Base-by-base conservation (phyloP, 2,113 vertebrate species). In the Scortum barcoo region DNA sequence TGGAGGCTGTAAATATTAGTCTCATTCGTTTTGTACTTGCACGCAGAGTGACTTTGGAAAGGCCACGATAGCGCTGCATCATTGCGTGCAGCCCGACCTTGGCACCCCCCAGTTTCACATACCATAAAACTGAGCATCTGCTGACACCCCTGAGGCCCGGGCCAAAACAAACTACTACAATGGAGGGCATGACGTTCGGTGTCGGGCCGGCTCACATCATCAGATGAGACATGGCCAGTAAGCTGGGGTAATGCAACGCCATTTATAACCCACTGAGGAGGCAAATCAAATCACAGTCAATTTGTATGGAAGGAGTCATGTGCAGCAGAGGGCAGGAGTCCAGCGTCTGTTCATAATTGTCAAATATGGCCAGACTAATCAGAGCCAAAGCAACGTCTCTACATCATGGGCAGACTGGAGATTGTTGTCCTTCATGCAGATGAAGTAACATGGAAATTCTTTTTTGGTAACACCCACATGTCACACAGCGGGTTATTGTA, bases 211-310 rank as follows among this genome's bases (percentile, higher is more conserved):
- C 44, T 83, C 53, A 28, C 60, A 82, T 82, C 83, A 80, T 76
- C 56, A 72, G 68, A 82, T 7, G 12, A 80, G 76, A 65, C 63
- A 42, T 72, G 76, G 42, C 72, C 66, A 78, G 70, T 70, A 78
- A 81, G 24, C 73, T 42, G 68, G 80, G 38, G 73, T 81, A 76
- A 89, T 87, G 58, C 65, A 76, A 38, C 77, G 42, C 65, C 87
- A 74, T 88, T 89, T 76, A 82, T 88, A 84, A 72, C 84, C 79
- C 79, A 60, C 69, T 48, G 50, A 90, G 84, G 76, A 65, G 38
- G 62, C 70, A 88, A 89, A 92, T 91, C 82, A 80, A 82, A 90
- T 91, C 89, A 86, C 38, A 51, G 66, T 24, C 81, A 78, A 76
- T 83, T 83, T 91, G 75, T 68, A 78, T 82, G 76, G 89, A 65